Conservation (phyloP, 2,797 vertebrate genomes). For the Tamandua tetradactyla region DNA sequence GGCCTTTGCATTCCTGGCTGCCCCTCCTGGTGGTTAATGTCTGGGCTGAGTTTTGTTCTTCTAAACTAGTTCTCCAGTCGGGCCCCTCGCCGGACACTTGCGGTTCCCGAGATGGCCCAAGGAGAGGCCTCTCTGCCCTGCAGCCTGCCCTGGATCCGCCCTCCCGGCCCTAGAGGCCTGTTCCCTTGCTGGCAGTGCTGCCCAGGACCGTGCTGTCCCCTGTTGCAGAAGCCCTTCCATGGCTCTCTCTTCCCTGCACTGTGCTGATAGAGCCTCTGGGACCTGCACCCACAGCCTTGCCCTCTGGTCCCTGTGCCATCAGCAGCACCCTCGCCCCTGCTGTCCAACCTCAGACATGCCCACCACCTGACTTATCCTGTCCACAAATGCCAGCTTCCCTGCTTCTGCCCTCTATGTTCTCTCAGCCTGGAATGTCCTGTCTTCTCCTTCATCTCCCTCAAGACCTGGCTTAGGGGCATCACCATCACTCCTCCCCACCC, state of each 20-base stretch:
- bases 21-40: background rate
- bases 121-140: background rate
- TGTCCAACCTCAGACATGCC: background rate
- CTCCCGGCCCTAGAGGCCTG: background rate
- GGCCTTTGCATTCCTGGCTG: background rate
- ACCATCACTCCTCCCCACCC: too few species aligned
- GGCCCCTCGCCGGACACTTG: background rate
- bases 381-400: background rate
- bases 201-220: background rate
- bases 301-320: background rate
- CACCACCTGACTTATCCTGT: rapidly evolving
- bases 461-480: background rate
- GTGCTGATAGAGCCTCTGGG: background rate
- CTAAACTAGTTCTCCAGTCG: background rate
- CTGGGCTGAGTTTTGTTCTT: background rate
- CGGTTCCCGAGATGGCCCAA: background rate
- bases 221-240: too few species aligned
- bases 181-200: background rate
- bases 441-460: background rate
- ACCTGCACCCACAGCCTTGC: background rate
- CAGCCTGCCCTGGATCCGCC: background rate
- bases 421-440: background rate
- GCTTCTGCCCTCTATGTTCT: background rate
- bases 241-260: too few species aligned
- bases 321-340: background rate